Evolutionary conservation across 1,140 invertebrate genomes (phyloP), one percentile per base, ranked within the genome.

Genomic region (Scaptomyza montana): DNA sequence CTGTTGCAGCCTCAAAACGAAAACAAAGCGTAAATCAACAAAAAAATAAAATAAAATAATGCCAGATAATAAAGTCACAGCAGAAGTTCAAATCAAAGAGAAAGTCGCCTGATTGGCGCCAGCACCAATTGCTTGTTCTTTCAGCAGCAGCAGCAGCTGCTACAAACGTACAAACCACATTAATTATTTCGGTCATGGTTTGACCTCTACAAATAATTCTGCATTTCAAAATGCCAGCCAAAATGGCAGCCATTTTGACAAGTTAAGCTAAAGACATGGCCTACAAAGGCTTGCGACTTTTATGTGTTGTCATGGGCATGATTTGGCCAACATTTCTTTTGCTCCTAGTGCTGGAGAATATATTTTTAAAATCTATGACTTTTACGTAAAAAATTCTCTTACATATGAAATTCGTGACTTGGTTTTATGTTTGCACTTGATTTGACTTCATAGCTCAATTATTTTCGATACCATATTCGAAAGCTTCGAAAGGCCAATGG

Each of bases 1-100:
- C 16, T 16, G 25, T 13, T 46, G 49, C 66, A 56, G 43, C 43
- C 33, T 9, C 33, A 50, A 56, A 63, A 46, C 43, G 43, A 59
- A 70, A 70, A 70, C 67, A 63, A 56, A 63, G 51, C 60, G 67
- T 63, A 70, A 63, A 70, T 70, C 67, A 63, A 21, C 43, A 5
- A 33, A 33, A 0, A 33, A 33, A 7, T 0, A 53, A 21, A 60
- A 30, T 2, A 30, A 30, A 33, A 3, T 9, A 10, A 39, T 10
- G 9, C 1, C 8, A 12, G 53, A 36, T 49, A 33, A 9, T 10
- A 39, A 9, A 39, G 36, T 39, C 36, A 39, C 9, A 57, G 33
- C 33, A 55, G 25, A 56, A 56, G 64, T 25, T 43, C 50, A 64
- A 69, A 10, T 33, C 21, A 47, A 65, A 47, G 13, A 50, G 43